Percentiles rank a stretch among this genome's conserved stretches.
phyloP scores from a whole-genome alignment of 2,888 invertebrate species.

The Chloroclysta siterata region DNA sequence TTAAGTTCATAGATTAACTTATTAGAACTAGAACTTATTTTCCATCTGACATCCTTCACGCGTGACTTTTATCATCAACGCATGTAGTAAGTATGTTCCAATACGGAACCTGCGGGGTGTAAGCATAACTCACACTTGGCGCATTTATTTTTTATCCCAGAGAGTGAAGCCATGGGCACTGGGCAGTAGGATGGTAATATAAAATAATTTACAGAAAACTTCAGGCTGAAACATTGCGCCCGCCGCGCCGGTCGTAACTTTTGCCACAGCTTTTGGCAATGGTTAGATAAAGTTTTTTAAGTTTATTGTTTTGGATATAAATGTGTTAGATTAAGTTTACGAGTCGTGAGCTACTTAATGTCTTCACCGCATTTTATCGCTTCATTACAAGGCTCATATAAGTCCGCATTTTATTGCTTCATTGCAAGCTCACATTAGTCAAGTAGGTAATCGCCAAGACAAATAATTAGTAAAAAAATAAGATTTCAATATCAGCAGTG shows the following conservation, averaged over 20 bases:
- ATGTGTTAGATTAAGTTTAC: slow-evolving; percentile 15
- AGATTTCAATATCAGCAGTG: too few relatives aligned
- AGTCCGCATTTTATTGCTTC: not conserved
- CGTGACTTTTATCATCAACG: too few relatives aligned
- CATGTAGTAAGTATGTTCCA: too few relatives aligned
- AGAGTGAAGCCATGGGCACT: slow-evolving; percentile 4
- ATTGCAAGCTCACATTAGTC: too few relatives aligned
- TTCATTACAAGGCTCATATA: not conserved
- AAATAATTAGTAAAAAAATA: too few relatives aligned
- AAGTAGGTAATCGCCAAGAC: too few relatives aligned
- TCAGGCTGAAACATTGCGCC: slow-evolving; percentile 27
- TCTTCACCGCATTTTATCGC: not conserved
- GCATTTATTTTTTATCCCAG: not conserved
- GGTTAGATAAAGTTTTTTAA: slow-evolving; percentile 34
- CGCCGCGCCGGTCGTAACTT: slow-evolving; percentile 34
- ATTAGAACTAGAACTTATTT: too few relatives aligned
- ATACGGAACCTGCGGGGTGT: not conserved
- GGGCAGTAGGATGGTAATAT: slow-evolving; percentile 5
- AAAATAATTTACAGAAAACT: slow-evolving; percentile 39
- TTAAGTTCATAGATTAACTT: too few relatives aligned
- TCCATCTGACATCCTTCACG: too few relatives aligned
- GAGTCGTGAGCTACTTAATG: slow-evolving; percentile 1
- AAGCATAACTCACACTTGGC: not conserved
- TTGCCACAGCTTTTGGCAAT: slow-evolving; percentile 35
- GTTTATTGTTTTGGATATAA: slow-evolving; percentile 26